Base-by-base conservation (phyloP, 2,888 invertebrate genomes). In the Odontothrips loti region DNA sequence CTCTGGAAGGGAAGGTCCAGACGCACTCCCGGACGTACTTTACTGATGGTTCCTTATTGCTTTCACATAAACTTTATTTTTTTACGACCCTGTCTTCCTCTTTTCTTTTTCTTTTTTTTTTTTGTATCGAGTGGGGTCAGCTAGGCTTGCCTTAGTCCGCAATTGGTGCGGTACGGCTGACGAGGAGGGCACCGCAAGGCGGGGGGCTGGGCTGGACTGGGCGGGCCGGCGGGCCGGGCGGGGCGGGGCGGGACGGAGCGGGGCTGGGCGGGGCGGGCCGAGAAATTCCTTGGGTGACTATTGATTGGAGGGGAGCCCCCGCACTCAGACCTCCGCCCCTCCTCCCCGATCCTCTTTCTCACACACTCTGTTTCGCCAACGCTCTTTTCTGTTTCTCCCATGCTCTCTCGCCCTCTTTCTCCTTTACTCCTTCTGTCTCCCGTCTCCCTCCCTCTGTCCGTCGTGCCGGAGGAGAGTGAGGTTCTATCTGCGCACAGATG, bases 241-340 rank as follows among this genome's bases (percentile, higher is more conserved):
- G 51, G 51, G 51, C 51, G 51, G 51, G 6, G 3, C 51, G 6
- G 51, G 51, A 10, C 51, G 51, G 51, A 1, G 51, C 51, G 51
- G 51, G 51, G 51, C 51, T 9, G 48, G 48, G 48, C 48, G 48
- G 51, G 51, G 51, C 51, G 51, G 58, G 58, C 10, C 27, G 68
- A 75, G 68, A 75, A 75, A 75, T 75, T 75, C 68, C 68, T 75
- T 27, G 68, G 27, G 68, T 75, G 68, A 75, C 68, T 75, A 75
- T 75, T 75, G 68, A 75, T 75, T 75, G 68, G 68, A 27, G 11
- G 23, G 27, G 68, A 75, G 68, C 27, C 27, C 27, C 23, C 68
- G 10, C 12, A 6, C 34, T 6, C 34, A 2, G 34, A n/a, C n/a
- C 58, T 15, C 58, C 58, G 20, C 58, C 20, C 58, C 17, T 0